Base-by-base conservation (phyloP, 2,113 vertebrate genomes). In the Sceloporus tristichus region DNA sequence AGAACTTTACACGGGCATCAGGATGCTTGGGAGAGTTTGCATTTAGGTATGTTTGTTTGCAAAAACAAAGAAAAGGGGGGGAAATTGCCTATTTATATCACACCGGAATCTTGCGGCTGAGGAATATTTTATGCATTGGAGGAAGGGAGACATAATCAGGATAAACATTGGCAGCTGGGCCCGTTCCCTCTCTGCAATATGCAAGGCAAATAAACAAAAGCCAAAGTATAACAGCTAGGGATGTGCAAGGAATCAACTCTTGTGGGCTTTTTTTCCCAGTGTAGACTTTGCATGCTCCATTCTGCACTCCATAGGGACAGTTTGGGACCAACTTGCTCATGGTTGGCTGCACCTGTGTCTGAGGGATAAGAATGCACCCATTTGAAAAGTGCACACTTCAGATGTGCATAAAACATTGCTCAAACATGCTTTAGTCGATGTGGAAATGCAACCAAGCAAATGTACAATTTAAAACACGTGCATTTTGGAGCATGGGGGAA, bases 131-230 rank as follows among this genome's bases (percentile, higher is more conserved):
- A 85, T 77, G 84, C 38, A 9, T 77, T 38, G 59, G 84, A 77
- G 59, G 84, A 29, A 77, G 38, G 56, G 40, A 77, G 84, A 85
- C 84, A 78, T 85, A 85, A 85, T 85, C 84, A 85, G 84, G 84
- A 65, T 85, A 85, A 85, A 85, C 74, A 85, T 77, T 74, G 62
- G 40, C 74, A 76, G 84, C 74, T 66, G 84, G 74, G 74, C 74
- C 21, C 59, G 66, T 65, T 42, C 38, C 8, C 27, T 78, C 18
- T 66, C 27, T 85, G 54, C 73, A 16, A 65, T 21, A 59, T 75
- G 71, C 29, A 75, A 56, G 54, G 53, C n/a, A 56, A 56, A 74
- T n/a, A 74, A 74, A 75, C n/a, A 34, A 34, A 40, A 59, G 34
- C 68, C 7, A 53, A n/a, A 25, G 1, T 27, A 48, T 14, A 23